Percentiles rank a stretch among this genome's conserved stretches.
These are phyloP conservation scores for Peromyscus californicus DNA, from an alignment of 2,113 vertebrate genomes.

Conservation along the genomic window DNA sequence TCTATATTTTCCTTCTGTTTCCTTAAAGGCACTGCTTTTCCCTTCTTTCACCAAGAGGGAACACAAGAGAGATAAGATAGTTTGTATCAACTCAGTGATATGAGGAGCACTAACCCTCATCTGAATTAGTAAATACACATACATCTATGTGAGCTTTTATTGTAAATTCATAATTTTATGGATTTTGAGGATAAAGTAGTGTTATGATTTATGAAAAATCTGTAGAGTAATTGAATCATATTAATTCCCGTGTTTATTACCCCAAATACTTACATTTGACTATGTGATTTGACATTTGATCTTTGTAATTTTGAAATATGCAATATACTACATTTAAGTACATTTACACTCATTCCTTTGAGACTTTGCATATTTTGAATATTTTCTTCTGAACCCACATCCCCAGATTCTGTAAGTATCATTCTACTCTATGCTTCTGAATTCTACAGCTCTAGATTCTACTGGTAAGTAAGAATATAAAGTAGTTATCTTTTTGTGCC, in stretches of 20 bases:
- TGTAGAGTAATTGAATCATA: background rate
- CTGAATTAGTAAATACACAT: background rate
- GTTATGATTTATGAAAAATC: background rate
- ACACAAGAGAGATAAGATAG: background rate
- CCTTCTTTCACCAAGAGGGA: conserved; percentile 42
- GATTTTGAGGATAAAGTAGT: background rate
- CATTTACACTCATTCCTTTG: background rate
- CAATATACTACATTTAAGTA: background rate
- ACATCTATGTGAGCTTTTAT: background rate
- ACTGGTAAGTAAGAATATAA: background rate
- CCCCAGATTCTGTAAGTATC: background rate
- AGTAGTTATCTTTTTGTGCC: background rate
- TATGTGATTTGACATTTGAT: background rate
- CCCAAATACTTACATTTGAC: background rate
- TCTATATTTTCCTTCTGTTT: background rate
- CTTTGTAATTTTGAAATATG: background rate
- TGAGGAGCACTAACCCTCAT: background rate
- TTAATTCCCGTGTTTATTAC: background rate
- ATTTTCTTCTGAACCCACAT: background rate
- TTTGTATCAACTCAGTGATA: conserved; percentile 17
- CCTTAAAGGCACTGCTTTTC: background rate
- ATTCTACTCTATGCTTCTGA: background rate
- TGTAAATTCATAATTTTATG: background rate
- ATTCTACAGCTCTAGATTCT: background rate
- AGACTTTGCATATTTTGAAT: background rate